phyloP scores from a whole-genome alignment of 2,797 vertebrate species.

The Cuculus canorus region DNA sequence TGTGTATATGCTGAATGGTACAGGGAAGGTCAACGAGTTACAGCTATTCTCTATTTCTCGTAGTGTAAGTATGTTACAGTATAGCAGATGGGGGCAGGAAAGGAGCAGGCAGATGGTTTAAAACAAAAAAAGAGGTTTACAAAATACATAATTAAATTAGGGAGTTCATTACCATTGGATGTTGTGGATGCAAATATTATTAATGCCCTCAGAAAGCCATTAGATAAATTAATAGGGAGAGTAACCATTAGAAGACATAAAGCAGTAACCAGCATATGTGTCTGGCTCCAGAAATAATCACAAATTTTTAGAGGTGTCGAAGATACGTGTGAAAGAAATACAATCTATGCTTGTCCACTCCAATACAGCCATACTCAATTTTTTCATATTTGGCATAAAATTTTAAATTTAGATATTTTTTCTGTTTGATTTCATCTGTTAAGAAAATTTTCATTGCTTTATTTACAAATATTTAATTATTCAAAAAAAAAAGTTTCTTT shows the following conservation, averaged over 20 bases:
- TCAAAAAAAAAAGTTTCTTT: neutral
- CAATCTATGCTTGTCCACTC: fast-evolving
- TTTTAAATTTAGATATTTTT: neutral
- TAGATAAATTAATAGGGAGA: neutral
- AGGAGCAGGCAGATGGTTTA: neutral
- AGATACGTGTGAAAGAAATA: neutral
- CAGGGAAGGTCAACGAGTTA: neutral
- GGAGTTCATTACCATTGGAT: neutral
- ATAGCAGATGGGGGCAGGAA: neutral
- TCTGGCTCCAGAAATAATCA: neutral
- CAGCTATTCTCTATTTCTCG: neutral
- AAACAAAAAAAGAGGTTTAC: neutral
- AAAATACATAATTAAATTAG: neutral
- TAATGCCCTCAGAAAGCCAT: neutral
- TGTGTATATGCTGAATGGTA: neutral
- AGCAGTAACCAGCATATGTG: neutral
- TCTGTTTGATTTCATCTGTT: neutral
- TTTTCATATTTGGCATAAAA: fast-evolving
- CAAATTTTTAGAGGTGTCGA: neutral
- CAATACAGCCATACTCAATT: fast-evolving
- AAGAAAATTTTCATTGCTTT: neutral
- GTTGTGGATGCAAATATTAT: neutral
- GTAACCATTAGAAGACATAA: neutral
- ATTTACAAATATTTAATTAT: neutral
- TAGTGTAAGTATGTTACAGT: no score